phyloP scores from a whole-genome alignment of 2,797 vertebrate genomes.

The Euphonia xanthogaster region DNA sequence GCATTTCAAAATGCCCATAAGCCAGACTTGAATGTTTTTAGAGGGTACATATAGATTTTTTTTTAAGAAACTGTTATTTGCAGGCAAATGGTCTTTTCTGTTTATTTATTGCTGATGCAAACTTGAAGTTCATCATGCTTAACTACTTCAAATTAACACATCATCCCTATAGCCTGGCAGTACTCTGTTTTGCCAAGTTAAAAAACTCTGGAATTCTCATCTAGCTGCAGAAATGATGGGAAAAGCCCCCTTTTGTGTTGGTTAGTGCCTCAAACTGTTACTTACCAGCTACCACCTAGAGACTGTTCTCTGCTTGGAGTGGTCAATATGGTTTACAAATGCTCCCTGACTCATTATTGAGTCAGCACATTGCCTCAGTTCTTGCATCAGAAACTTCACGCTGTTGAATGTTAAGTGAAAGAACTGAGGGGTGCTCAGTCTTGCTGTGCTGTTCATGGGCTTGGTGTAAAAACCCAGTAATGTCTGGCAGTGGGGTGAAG shows the following conservation, averaged over 20 bases:
- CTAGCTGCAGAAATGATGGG: background rate
- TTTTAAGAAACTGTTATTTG: background rate
- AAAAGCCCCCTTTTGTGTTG: background rate
- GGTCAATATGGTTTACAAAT: background rate
- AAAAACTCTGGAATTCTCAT: background rate
- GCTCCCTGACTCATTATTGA: background rate
- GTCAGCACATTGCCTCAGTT: background rate
- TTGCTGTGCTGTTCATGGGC: background rate
- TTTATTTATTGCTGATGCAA: background rate
- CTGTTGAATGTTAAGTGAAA: background rate
- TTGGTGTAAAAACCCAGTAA: background rate
- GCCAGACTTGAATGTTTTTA: background rate
- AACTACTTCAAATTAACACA: background rate
- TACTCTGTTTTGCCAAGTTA: background rate
- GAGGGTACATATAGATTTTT: background rate
- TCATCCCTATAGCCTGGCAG: background rate
- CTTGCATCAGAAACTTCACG: background rate
- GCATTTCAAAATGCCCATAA: rapidly evolving
- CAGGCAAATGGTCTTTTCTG: background rate
- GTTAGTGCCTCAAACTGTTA: background rate
- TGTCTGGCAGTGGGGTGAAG: background rate
- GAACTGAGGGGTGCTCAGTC: background rate
- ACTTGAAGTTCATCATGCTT: background rate
- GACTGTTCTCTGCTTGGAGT: background rate
- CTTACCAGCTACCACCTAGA: background rate